These are phyloP conservation scores for Hydrozoanthus tunicans DNA, from an alignment of 64 coral and sea anemone genomes.

Conservation along the genomic window DNA sequence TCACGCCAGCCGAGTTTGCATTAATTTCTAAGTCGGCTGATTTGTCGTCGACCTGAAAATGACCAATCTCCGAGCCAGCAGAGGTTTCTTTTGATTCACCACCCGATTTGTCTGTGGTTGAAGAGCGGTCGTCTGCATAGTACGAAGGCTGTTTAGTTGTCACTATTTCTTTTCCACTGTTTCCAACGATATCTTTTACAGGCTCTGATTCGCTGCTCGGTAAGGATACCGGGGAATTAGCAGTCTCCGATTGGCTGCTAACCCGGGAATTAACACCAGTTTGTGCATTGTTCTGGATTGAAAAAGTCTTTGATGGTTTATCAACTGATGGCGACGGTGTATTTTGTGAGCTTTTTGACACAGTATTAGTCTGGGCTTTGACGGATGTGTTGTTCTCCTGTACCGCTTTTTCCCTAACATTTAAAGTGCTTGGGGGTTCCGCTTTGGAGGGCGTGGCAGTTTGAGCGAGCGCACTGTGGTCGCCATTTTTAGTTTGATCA, in stretches of 20 bases:
- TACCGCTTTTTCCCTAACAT: neutral
- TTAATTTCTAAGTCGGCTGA: constrained; percentile 97
- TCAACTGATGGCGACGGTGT: neutral
- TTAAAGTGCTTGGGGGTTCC: constrained; percentile 21
- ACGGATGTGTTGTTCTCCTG: neutral
- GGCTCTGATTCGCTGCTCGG: constrained; percentile 44
- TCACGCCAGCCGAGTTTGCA: constrained; percentile 92
- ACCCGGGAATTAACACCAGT: neutral
- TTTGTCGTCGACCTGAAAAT: constrained; percentile 99
- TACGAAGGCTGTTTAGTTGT: constrained; percentile 62
- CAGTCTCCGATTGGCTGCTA: constrained; percentile 23
- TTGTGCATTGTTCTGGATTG: neutral
- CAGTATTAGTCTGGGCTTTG: neutral
- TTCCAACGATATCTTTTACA: constrained; percentile 66
- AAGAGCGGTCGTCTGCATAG: neutral
- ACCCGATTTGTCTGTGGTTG: neutral
- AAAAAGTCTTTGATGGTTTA: neutral
- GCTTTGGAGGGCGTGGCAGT: constrained; percentile 35
- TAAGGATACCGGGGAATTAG: neutral
- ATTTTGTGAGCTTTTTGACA: constrained; percentile 2
- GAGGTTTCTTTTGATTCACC: neutral
- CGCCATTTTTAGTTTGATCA: neutral
- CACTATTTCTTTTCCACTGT: constrained; percentile 86
- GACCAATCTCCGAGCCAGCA: constrained; percentile 62
- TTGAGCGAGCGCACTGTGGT: neutral